phyloP scores from a whole-genome alignment of 2,113 vertebrate species.

The Rhinoderma darwinii region DNA sequence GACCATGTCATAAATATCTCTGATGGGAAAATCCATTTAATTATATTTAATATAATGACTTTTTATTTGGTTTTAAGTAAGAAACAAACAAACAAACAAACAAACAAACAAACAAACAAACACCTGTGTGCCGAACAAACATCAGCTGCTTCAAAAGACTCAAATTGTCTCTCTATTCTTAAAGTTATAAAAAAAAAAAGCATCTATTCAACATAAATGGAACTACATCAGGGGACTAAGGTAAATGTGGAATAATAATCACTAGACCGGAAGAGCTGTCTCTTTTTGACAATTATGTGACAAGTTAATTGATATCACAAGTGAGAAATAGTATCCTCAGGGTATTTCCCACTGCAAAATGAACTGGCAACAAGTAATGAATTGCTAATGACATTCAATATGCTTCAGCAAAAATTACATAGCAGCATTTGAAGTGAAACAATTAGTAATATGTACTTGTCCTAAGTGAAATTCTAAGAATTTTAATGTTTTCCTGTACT shows the following conservation, averaged over 20 bases:
- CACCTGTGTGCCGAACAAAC: not conserved
- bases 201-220: conserved; percentile 19
- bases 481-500: no score
- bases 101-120: no score
- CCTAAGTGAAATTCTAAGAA: not conserved
- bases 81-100: no score
- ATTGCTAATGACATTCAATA: conserved; percentile 48
- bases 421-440: conserved; percentile 22
- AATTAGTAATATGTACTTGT: conserved; percentile 37
- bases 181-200: conserved; percentile 23
- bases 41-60: not conserved
- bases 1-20: no score
- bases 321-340: conserved; percentile 41
- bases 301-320: conserved; percentile 55
- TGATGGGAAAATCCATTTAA: no score
- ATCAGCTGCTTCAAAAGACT: not conserved
- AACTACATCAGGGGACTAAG: conserved; percentile 4
- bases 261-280: conserved; percentile 39
- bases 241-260: conserved; percentile 45
- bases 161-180: not conserved
- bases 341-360: conserved; percentile 44
- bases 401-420: conserved; percentile 37
- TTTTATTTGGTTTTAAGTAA: not conserved
- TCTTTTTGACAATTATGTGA: conserved; percentile 53
- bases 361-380: conserved; percentile 49